Conservation (phyloP, 2,888 invertebrate species). For the Merodon equestris region DNA sequence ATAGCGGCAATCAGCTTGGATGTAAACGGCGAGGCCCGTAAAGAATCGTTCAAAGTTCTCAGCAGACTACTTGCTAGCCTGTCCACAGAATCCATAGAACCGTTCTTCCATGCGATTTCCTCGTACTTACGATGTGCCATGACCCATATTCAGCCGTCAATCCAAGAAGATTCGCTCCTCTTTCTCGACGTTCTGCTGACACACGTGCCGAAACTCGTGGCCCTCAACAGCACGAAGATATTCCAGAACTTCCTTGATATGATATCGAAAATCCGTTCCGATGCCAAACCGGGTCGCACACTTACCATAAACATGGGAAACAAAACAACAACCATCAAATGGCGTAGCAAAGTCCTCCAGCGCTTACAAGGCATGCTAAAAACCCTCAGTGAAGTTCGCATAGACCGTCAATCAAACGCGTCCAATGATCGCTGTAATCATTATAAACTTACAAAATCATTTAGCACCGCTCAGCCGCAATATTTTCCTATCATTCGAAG, state of each 20-base stretch:
- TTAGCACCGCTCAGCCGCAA: constrained; percentile 67
- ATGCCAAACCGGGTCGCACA: constrained; percentile 84
- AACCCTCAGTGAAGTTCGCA: constrained; percentile 73
- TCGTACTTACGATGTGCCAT: constrained; percentile 92
- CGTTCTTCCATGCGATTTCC: constrained; percentile 88
- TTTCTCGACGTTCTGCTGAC: constrained; percentile 88
- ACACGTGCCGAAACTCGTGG: constrained; percentile 84
- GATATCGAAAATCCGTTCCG: constrained; percentile 86
- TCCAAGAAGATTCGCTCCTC: constrained; percentile 90
- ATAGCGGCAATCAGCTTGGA: constrained; percentile 86
- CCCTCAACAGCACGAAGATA: constrained; percentile 84
- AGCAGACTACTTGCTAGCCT: constrained; percentile 74
- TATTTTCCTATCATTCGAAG: constrained; percentile 68
- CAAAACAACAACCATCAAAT: constrained; percentile 87
- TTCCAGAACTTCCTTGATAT: constrained; percentile 90
- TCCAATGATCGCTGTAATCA: constrained; percentile 72
- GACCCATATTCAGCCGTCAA: constrained; percentile 90
- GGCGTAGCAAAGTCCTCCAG: constrained; percentile 88
- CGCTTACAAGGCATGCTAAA: constrained; percentile 84
- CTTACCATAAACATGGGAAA: constrained; percentile 85
- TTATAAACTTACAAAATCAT: constrained; percentile 66
- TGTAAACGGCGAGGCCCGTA: constrained; percentile 82
- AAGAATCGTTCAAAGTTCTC: constrained; percentile 79
- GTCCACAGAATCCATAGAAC: constrained; percentile 75
- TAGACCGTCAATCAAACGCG: constrained; percentile 37